Base-by-base conservation (phyloP, 2,113 vertebrate species). In the Dasyprocta punctata region DNA sequence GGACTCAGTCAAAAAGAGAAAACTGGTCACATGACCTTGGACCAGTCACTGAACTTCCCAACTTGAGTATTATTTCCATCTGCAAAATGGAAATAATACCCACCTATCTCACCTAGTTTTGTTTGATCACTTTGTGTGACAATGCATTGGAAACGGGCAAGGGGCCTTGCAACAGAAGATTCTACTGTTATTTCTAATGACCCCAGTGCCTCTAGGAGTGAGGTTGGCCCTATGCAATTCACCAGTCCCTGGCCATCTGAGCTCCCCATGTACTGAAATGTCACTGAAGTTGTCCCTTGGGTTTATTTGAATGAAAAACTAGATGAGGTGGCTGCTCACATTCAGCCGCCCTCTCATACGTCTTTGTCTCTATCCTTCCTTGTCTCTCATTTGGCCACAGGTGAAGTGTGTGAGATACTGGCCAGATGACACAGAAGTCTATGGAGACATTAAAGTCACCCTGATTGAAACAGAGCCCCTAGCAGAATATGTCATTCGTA, bases 371-470 rank as follows among this genome's bases (percentile, higher is more conserved):
- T 90, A 8, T 97, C 92, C 95, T 93, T 65, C 4, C 97, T 95
- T 97, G 36, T 93, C 83, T 95, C 81, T 96, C 5, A 80, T 44
- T 4, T 7, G 52, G 65, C 20, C 71, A 4, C 98, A 99, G 99
- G 99, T 99, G 77, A 99, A 99, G 96, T 99, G 99, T 97, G 99
- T 99, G 90, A 99, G 99, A 1, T 99, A 99, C 98, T 99, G 99
- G 99, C 99, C 99, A 0, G 99, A 99, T 89, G 99, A 99, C 98
- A 99, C 99, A 0, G 99, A 99, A 75, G 99, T 99, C 78, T 99
- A 99, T 0, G 99, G 99, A 63, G 99, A 99, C 94, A 99, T 99
- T 98, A 99, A 99, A 98, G 99, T 99, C 97, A 99, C 99, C 0
- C 98, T 99, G 98, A 99, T 99, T 82, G 99, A 99, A 97, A 99